These are phyloP conservation scores for Fistularia tabacaria DNA, from an alignment of 2,797 vertebrate species.

Conservation along the genomic window DNA sequence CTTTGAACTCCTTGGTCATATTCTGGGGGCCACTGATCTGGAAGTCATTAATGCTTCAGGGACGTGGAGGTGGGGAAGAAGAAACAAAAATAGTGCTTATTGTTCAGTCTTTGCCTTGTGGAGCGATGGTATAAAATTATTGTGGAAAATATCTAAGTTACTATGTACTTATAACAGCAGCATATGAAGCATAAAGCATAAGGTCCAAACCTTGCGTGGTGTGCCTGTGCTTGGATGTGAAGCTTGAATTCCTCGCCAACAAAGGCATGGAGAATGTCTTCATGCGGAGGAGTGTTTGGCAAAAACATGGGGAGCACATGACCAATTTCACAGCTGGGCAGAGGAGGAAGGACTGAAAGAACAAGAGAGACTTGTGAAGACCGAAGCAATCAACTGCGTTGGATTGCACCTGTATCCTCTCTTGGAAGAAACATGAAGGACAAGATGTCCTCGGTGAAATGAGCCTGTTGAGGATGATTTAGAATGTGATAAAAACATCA, in stretches of 20 bases:
- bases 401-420: no score
- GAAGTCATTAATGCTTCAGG: conserved; percentile 59
- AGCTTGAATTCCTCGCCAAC: conserved; percentile 51
- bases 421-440: no score
- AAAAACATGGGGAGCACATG: conserved; percentile 54
- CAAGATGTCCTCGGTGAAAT: neutral
- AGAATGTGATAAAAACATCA: no score
- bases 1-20: conserved; percentile 54
- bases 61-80: conserved; percentile 1
- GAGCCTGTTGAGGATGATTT: no score
- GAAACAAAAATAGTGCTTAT: neutral
- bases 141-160: no score
- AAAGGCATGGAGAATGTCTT: conserved; percentile 40
- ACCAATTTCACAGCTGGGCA: conserved; percentile 53
- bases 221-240: conserved; percentile 44
- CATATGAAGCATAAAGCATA: no score
- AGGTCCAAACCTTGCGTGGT: conserved; percentile 41
- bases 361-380: neutral
- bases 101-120: no score
- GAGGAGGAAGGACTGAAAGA: conserved; percentile 61
- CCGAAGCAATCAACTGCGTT: no score
- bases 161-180: no score
- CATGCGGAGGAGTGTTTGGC: conserved; percentile 49
- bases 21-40: conserved; percentile 69
- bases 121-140: no score